Base-by-base conservation (phyloP, 2,797 vertebrate genomes). In the Lutjanus argentimaculatus region DNA sequence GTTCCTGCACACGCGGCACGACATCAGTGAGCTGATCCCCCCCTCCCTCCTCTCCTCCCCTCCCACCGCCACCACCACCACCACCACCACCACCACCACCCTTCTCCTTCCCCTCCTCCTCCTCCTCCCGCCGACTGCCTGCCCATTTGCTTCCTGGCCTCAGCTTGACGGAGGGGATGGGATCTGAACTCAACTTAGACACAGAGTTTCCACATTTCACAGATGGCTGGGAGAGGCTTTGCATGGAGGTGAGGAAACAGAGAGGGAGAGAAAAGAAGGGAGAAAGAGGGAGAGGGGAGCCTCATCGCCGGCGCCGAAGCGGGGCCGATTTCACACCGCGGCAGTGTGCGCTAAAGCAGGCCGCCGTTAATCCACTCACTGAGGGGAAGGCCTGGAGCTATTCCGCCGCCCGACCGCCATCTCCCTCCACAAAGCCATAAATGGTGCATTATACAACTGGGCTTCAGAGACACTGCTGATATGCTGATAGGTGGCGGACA, bases 141-240 rank as follows among this genome's bases (percentile, higher is more conserved):
- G 91, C 90, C 93, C 92, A 86, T 90, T 93, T 88, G 92, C 93
- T 93, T 94, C 91, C 93, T 95, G 93, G 93, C 93, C 92, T 88
- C 90, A 83, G 94, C 89, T 93, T 89, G 93, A 91, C 89, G 87
- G 90, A 91, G 91, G 89, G 93, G 92, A 93, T 94, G 94, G 93
- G 93, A 95, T 96, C 94, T 93, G 91, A 95, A 95, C 95, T 95
- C 93, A 94, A 96, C 94, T 96, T 95, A 95, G 94, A 95, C 95
- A 95, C 95, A 95, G 94, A 96, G 94, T 94, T 94, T 95, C 92
- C 93, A 95, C 94, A 95, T 96, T 96, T 96, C 95, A 96, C 95
- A 96, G 96, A 96, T 95, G 95, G 96, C 94, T 80, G 91, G 89
- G 94, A 94, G 92, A 95, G 93, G 94, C 94, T 95, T 95, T 95